Base-by-base conservation (phyloP, 2,888 invertebrate genomes). In the Reticulitermes lucifugus region DNA sequence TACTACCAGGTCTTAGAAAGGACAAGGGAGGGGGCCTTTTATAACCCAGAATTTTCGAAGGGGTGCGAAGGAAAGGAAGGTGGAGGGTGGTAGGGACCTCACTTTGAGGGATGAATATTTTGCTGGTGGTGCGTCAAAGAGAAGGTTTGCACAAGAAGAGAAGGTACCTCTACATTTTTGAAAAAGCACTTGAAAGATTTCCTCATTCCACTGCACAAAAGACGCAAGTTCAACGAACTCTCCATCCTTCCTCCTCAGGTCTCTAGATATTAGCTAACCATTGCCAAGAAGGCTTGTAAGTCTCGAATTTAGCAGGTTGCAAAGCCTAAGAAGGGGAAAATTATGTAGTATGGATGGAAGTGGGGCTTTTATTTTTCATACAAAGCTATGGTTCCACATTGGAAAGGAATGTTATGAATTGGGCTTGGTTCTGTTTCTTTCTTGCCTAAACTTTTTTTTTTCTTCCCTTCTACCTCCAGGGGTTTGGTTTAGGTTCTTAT, bases 221-320 rank as follows among this genome's bases (percentile, higher is more conserved):
- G 65, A 65, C 7, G 25, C 77, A n/a, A 75, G 85, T 85, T 85
- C 85, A 85, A 85, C 82, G 85, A 85, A 85, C 85, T 25, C 73
- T 79, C 79, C 73, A 41, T 73, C 73, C 41, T 73, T 77, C 46
- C n/a, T 77, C n/a, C 22, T 77, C 3, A 65, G 25, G 65, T 4
- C 65, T n/a, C 51, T 41, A 73, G 73, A 41, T n/a, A 46, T 77
- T 46, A 77, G n/a, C 77, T 25, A 77, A 77, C 77, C 43, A 46
- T 46, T 77, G 21, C 51, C 10, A 73, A 12, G 73, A 41, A 41
- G 73, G 65, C n/a, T 73, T 73, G 14, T 21, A 73, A 29, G 35
- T 73, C 41, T 41, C 73, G 25, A 73, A 41, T 73, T 41, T 35
- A 73, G 73, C 77, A 77, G 77, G 77, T 77, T 46, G n/a, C 9